Conservation (phyloP, 2,113 vertebrate species). For the Motacilla alba region DNA sequence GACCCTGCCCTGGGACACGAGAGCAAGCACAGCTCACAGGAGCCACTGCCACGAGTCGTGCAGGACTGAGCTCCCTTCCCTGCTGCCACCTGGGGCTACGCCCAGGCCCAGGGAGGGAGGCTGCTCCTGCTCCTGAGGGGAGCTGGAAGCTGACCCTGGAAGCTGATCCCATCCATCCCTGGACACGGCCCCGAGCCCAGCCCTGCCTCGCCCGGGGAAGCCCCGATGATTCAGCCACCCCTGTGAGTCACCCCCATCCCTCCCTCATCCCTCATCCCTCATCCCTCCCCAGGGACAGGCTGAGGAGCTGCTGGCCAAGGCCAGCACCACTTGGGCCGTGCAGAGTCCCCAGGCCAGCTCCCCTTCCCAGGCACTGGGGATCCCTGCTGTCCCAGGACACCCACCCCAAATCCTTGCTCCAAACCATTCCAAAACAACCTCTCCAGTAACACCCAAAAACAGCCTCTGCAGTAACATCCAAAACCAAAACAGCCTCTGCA, state of each 20-base stretch:
- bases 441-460: background rate
- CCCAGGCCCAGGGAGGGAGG: background rate
- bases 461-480: too few species aligned
- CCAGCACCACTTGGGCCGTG: background rate
- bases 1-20: background rate
- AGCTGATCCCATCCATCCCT: background rate
- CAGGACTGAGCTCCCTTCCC: fast-evolving
- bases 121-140: background rate
- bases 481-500: too few species aligned
- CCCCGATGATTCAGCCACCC: background rate
- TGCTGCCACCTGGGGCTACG: fast-evolving
- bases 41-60: fast-evolving
- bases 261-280: background rate
- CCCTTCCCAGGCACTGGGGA: background rate
- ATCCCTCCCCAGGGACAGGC: background rate
- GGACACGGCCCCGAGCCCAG: background rate
- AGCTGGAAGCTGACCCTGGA: background rate
- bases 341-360: background rate
- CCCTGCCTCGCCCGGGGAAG: background rate
- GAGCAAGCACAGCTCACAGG: background rate
- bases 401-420: background rate
- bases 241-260: background rate
- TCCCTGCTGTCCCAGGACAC: fast-evolving
- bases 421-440: background rate
- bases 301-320: background rate